These are phyloP conservation scores for Apaloderma vittatum DNA, from an alignment of 2,113 vertebrate genomes.

Conservation along the genomic window DNA sequence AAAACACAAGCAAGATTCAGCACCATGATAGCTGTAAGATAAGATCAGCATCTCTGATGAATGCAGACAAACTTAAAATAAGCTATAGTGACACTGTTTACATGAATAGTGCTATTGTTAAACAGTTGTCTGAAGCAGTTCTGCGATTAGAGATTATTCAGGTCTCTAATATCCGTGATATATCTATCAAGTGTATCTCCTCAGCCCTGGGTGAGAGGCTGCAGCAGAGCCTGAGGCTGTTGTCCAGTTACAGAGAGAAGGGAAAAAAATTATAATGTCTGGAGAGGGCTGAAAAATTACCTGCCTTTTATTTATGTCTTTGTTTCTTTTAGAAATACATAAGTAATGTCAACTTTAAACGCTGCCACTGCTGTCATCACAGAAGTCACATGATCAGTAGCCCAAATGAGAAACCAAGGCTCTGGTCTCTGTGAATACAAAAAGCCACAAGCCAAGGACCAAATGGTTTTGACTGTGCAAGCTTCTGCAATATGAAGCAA, in stretches of 20 bases:
- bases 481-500: not conserved
- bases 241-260: not conserved
- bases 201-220: not conserved
- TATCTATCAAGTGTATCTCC: not conserved
- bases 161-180: not conserved
- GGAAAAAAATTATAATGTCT: not conserved
- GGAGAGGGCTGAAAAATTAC: not conserved
- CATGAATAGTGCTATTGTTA: not conserved
- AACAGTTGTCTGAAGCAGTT: not conserved
- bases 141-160: not conserved
- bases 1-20: not conserved
- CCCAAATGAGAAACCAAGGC: not conserved
- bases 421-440: not conserved
- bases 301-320: not conserved
- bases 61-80: not conserved
- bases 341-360: not conserved
- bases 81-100: not conserved
- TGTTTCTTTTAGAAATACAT: not conserved
- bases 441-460: not conserved
- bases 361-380: not conserved
- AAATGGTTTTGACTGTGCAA: not conserved
- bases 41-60: not conserved
- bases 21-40: not conserved
- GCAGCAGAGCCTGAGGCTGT: not conserved
- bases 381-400: rapidly evolving